Conservation (phyloP, 2,888 invertebrate species). For the Blastobasis adustella region DNA sequence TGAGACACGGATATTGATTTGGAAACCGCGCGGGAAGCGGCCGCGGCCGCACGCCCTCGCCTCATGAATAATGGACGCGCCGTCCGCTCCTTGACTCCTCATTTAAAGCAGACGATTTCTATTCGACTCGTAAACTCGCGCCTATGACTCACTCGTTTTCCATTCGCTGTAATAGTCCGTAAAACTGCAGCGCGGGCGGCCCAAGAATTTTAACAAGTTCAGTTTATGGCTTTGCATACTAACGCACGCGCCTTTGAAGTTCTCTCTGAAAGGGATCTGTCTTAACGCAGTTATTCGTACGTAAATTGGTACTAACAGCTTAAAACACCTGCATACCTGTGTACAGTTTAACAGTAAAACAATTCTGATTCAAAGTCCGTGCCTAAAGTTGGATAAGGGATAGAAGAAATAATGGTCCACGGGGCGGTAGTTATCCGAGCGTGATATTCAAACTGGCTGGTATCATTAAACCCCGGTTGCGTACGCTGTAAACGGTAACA, state of each 20-base stretch:
- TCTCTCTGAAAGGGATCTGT: too few species aligned
- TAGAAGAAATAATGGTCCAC: too few species aligned
- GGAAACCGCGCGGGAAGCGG: constrained; percentile 37
- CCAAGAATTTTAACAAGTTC: constrained; percentile 57
- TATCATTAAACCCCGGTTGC: constrained; percentile 62
- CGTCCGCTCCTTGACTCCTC: constrained; percentile 68
- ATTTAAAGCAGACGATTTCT: constrained; percentile 72
- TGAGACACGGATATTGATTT: constrained; percentile 73
- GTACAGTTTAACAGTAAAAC: too few species aligned
- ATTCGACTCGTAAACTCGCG: constrained; percentile 68
- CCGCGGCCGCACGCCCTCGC: constrained; percentile 46
- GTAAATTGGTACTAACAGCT: too few species aligned
- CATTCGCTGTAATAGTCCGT: constrained; percentile 68
- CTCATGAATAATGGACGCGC: constrained; percentile 69
- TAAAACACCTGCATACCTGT: too few species aligned
- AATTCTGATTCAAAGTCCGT: too few species aligned
- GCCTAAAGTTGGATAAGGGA: too few species aligned
- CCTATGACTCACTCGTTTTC: constrained; percentile 69
- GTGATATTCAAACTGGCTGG: constrained; percentile 27
- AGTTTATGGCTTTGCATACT: constrained; percentile 33
- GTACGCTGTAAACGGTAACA: constrained; percentile 64
- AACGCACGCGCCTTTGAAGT: constrained; percentile 15
- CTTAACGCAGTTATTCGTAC: too few species aligned
- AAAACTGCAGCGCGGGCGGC: constrained; percentile 59
- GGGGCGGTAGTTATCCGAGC: too few species aligned